phyloP scores from a whole-genome alignment of 2,888 invertebrate species.

The Carabus problematicus region DNA sequence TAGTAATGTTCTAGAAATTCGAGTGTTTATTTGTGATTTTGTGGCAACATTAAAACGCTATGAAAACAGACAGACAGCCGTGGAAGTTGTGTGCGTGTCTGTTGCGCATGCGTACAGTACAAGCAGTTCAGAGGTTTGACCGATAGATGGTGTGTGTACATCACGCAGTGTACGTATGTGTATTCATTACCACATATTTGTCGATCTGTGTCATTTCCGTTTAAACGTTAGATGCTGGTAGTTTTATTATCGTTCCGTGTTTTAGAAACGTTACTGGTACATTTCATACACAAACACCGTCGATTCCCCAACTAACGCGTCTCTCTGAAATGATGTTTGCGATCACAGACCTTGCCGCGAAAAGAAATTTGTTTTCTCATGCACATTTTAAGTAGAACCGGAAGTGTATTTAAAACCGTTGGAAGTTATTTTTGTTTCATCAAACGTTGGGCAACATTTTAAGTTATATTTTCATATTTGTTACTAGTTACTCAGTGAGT shows the following conservation, averaged over 20 bases:
- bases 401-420: too few species aligned
- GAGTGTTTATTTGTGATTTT: conserved; percentile 59
- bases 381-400: too few species aligned
- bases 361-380: too few species aligned
- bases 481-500: too few species aligned
- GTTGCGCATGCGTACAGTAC: conserved; percentile 19
- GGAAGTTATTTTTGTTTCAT: too few species aligned
- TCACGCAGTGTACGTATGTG: background rate
- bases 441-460: too few species aligned
- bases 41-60: conserved; percentile 53
- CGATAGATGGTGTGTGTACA: conserved; percentile 14
- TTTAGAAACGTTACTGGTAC: conserved; percentile 28
- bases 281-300: conserved; percentile 33
- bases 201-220: background rate
- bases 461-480: too few species aligned
- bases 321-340: background rate
- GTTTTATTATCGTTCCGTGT: conserved; percentile 27
- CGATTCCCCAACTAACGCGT: conserved; percentile 3
- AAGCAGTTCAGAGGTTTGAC: background rate
- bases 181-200: too few species aligned
- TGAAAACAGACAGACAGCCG: conserved; percentile 33
- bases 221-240: conserved; percentile 3
- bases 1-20: conserved; percentile 59
- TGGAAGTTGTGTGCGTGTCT: background rate
- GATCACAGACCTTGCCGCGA: too few species aligned